Base-by-base conservation (phyloP, 2,113 vertebrate genomes). In the Austrofundulus limnaeus region DNA sequence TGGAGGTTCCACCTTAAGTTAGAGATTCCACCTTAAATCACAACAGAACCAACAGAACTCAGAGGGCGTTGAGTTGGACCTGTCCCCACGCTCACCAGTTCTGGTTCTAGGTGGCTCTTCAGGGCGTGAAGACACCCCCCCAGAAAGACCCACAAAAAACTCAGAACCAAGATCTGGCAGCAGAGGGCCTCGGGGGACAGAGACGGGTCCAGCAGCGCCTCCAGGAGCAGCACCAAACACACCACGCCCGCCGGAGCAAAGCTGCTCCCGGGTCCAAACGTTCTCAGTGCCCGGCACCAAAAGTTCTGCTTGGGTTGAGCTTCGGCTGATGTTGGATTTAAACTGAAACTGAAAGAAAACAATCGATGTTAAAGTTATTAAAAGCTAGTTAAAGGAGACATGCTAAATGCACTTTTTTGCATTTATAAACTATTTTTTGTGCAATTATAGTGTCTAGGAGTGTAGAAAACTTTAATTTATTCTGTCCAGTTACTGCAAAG, bases 191-290 rank as follows among this genome's bases (percentile, higher is more conserved):
- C 1, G 65, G 64, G 51, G 4, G 45, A 15, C 21, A 73, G 51
- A 17, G 79, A 80, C n/a, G 80, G 61, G 45, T 79, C 73, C 43
- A 60, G 31, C 23, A 70, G 84, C 37, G 66, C 80, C 85, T 91
- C 90, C 74, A 72, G 38, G 65, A 87, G 89, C 68, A 84, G 67
- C 14, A 88, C 23, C 0, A 76, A 75, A 86, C 83, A 90, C 77
- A 90, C 42, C 7, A 45, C 76, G 41, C 48, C 77, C 0, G 61
- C 68, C 0, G 82, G 47, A 41, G 62, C 60, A 1, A 90, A 47
- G 21, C 61, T 56, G 23, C 17, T 47, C 64, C 86, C 71, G 17
- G 43, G 46, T 24, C 0, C 39, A 23, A 57, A 39, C 0, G 37
- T 49, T 50, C 24, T 50, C n/a, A 43, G n/a, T 23, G 25, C 21